Percentiles rank a stretch among this genome's conserved stretches.
phyloP scores from a whole-genome alignment of 2,113 vertebrate genomes.

The Larimichthys crocea region DNA sequence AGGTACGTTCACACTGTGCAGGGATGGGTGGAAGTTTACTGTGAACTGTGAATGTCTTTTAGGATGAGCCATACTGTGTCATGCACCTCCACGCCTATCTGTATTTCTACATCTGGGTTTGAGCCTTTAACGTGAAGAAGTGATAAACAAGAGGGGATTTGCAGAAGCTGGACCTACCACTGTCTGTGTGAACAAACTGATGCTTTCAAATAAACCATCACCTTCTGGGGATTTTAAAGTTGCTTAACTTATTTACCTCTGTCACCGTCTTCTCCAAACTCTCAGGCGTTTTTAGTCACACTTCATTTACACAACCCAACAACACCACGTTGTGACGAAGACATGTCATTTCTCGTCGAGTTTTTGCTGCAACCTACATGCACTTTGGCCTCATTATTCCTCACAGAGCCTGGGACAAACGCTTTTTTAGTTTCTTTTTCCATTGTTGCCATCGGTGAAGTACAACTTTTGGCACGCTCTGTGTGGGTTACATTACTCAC shows the following conservation, averaged over 20 bases:
- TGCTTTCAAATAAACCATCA: conserved; percentile 9
- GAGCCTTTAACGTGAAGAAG: background rate
- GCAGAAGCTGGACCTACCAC: conserved; percentile 29
- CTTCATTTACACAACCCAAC: conserved; percentile 7
- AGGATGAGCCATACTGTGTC: background rate
- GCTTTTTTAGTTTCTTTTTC: conserved; percentile 23
- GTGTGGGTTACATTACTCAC: background rate
- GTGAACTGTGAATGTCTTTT: background rate
- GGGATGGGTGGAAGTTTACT: background rate
- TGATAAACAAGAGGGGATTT: conserved; percentile 22
- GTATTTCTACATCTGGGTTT: conserved; percentile 25
- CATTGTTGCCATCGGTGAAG: background rate
- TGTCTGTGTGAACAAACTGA: conserved; percentile 3
- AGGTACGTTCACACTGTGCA: conserved; percentile 1
- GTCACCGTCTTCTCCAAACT: background rate
- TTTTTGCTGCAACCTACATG: conserved; percentile 20
- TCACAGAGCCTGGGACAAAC: conserved; percentile 46
- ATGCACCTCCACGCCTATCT: background rate
- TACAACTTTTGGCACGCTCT: background rate
- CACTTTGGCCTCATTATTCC: conserved; percentile 38
- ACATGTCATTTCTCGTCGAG: conserved; percentile 30
- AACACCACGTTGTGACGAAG: background rate
- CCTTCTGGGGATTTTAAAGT: background rate
- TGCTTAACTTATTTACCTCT: background rate
- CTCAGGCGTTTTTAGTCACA: conserved; percentile 16